Evolutionary conservation across 2,888 invertebrate species (phyloP).

Genomic region (Caradrina kadenii): DNA sequence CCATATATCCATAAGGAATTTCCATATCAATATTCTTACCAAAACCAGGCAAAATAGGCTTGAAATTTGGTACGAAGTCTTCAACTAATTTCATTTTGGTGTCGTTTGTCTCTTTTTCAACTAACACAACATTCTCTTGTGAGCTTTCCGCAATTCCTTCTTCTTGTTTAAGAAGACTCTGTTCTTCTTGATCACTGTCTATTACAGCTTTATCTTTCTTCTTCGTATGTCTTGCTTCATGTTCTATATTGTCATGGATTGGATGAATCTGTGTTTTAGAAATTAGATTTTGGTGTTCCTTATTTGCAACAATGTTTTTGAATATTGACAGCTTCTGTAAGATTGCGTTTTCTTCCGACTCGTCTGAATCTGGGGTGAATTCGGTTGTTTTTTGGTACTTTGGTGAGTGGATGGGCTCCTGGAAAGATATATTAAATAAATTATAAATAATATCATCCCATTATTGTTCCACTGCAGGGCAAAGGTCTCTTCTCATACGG

Average conservation of each 20-base stretch:
- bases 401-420: conserved; percentile 79
- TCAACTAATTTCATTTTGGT: conserved; percentile 14
- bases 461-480: too few species aligned
- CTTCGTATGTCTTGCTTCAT: conserved; percentile 81
- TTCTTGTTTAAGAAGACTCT: neutral
- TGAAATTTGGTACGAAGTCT: conserved; percentile 69
- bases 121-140: conserved; percentile 9
- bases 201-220: conserved; percentile 83
- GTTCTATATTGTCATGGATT: conserved; percentile 78
- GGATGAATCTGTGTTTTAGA: conserved; percentile 83
- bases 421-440: conserved; percentile 28
- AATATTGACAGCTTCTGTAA: conserved; percentile 82
- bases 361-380: conserved; percentile 57
- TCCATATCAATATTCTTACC: conserved; percentile 67
- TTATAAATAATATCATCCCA: too few species aligned
- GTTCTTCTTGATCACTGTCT: conserved; percentile 15
- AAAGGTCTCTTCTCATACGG: too few species aligned
- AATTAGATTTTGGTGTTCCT: conserved; percentile 74
- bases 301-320: conserved; percentile 77
- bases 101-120: conserved; percentile 11
- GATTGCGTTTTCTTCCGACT: conserved; percentile 74
- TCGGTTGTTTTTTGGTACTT: conserved; percentile 54
- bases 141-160: conserved; percentile 7
- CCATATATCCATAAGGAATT: conserved; percentile 75
- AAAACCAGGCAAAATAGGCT: conserved; percentile 79